Evolutionary conservation across 1,140 invertebrate genomes (phyloP), one percentile per base, ranked within the genome.

Genomic region (Drosophila bipectinata): DNA sequence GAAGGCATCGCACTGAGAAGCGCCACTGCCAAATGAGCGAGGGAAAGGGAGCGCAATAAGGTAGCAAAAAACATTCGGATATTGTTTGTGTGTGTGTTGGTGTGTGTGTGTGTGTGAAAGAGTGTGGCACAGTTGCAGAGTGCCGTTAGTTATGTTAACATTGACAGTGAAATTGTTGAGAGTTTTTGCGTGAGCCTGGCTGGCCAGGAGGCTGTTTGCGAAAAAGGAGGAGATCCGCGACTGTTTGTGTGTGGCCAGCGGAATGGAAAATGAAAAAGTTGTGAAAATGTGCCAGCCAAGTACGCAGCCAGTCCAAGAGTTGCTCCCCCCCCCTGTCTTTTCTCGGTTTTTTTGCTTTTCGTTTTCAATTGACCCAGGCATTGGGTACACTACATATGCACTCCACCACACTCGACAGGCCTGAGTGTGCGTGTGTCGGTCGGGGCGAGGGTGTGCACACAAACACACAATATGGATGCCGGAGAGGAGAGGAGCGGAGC

Each of bases 151-250:
- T 73, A 49, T 55, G 68, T 24, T 63, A 73, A 44, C 71, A 74
- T 74, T 74, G 71, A 56, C 71, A 74, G 52, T 74, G 71, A 74
- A 73, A 57, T 47, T 71, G 64, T 63, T 58, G 59, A 58, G 59
- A 58, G 26, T 44, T 52, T 32, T 52, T 30, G 24, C 49, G 34
- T 37, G 34, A 12, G 34, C 12, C 24, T 10, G 24, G 8, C 26
- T 14, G 30, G 12, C 51, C n/a, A 14, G 15, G 41, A 18, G 44
- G 44, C 44, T 24, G 26, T 28, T 28, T 28, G 26, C 26, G 26
- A 28, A 28, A 28, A 28, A 28, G 26, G 26, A 28, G 26, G 5
- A 28, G 26, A 28, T 28, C 4, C 26, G 26, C 26, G 44, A 15
- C 21, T 15, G 34, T 3, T 37, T 10, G 10, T 12, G 30, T 32